A percentile compares a stretch with the other conserved stretches of the same genome.
Evolutionary conservation across 2,113 vertebrate genomes (phyloP).

Genomic region (Lepus timidus): DNA sequence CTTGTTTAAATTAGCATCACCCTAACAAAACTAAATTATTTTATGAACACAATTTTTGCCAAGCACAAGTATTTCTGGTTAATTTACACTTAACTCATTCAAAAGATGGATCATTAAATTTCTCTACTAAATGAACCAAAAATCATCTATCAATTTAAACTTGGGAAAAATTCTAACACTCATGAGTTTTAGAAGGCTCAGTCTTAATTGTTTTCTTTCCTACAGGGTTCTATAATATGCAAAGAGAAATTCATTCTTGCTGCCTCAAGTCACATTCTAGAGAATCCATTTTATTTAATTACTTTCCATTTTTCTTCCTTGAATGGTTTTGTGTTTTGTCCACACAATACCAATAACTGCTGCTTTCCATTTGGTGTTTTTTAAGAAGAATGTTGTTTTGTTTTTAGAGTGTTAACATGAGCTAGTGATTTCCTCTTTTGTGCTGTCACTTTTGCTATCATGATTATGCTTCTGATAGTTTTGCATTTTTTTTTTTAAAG

Average conservation of each 20-base stretch:
- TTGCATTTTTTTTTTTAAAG: neutral
- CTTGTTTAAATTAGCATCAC: constrained; percentile 81
- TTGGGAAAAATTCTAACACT: constrained; percentile 56
- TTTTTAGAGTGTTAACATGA: neutral
- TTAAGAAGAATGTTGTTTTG: constrained; percentile 12
- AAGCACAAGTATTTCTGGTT: constrained; percentile 70
- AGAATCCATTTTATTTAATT: constrained; percentile 68
- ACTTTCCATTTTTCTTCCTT: constrained; percentile 45
- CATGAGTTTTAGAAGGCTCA: neutral
- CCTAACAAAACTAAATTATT: constrained; percentile 69
- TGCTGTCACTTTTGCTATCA: neutral
- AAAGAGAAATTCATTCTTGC: constrained; percentile 63
- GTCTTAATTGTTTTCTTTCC: constrained; percentile 66
- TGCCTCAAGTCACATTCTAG: constrained; percentile 33
- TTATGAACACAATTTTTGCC: constrained; percentile 57
- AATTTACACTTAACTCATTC: constrained; percentile 77
- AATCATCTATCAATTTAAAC: constrained; percentile 72
- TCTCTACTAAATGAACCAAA: constrained; percentile 67
- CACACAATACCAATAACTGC: neutral
- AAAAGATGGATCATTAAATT: constrained; percentile 70
- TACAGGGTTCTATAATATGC: constrained; percentile 42
- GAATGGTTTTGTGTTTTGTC: constrained; percentile 37
- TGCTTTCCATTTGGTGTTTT: constrained; percentile 52
- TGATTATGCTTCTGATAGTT: neutral
- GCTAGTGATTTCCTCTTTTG: neutral